Evolutionary conservation across 2,888 invertebrate species (phyloP).

Genomic region (Magallana nippona): DNA sequence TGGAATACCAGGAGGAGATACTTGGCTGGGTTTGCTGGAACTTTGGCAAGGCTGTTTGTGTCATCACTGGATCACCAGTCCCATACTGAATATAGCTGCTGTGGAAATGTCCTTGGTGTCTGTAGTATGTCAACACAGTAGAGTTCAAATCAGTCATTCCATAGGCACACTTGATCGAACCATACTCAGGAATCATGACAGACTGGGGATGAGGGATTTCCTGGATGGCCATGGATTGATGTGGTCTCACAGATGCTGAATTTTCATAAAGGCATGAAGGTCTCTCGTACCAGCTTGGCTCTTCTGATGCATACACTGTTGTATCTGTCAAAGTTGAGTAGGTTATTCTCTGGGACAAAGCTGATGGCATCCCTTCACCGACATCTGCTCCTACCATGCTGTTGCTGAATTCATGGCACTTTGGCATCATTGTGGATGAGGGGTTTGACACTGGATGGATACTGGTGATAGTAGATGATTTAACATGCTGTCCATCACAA

Average conservation of each 20-base stretch:
- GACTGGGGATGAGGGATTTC: background rate
- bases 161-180: background rate
- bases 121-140: background rate
- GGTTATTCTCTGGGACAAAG: slow-evolving; percentile 1
- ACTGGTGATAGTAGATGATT: background rate
- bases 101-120: background rate
- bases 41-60: slow-evolving; percentile 15
- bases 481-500: background rate
- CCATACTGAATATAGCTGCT: slow-evolving; percentile 4
- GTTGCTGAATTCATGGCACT: background rate
- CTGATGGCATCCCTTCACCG: background rate
- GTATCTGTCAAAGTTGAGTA: background rate
- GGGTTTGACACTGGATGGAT: background rate
- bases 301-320: background rate
- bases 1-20: slow-evolving; percentile 21
- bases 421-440: background rate
- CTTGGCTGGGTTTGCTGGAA: background rate
- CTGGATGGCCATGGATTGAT: slow-evolving; percentile 1
- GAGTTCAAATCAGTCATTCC: background rate
- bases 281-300: background rate
- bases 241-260: background rate
- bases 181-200: background rate
- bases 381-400: background rate
- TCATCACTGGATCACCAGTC: slow-evolving; percentile 20
- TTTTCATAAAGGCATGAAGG: background rate